phyloP scores from a whole-genome alignment of 2,113 vertebrate species.

The Collichthys lucidus region DNA sequence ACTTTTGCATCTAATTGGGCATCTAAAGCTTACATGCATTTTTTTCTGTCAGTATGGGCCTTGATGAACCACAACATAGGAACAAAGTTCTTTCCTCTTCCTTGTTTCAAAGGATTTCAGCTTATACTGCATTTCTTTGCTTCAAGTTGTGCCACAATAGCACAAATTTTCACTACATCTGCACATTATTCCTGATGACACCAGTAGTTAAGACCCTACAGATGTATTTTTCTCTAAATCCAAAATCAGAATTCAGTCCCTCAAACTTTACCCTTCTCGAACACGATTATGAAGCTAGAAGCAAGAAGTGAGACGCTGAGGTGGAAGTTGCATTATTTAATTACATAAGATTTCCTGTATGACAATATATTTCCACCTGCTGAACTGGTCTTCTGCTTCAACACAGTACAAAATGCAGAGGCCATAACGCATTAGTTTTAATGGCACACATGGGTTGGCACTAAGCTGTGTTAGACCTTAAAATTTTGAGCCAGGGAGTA shows the following conservation, averaged over 20 bases:
- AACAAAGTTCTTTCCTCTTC: not conserved
- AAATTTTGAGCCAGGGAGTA: not conserved
- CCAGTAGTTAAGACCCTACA: not conserved
- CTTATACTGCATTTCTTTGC: slow-evolving; percentile 11
- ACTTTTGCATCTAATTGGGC: not conserved
- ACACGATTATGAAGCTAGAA: not conserved
- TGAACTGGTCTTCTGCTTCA: not conserved
- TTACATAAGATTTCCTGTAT: no score
- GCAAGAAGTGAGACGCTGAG: not conserved
- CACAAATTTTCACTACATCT: not conserved
- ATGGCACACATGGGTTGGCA: not conserved
- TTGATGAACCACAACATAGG: no score
- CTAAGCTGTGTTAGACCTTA: not conserved
- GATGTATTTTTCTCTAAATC: not conserved
- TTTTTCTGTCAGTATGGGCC: not conserved
- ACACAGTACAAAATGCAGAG: not conserved
- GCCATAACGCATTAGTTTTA: no score
- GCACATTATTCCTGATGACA: slow-evolving; percentile 10
- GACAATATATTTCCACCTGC: not conserved
- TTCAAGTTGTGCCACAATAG: not conserved
- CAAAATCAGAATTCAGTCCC: not conserved
- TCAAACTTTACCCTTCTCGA: not conserved
- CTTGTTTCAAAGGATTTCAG: not conserved
- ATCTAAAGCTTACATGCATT: no score
- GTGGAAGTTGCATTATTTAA: no score